Evolutionary conservation across 2,113 vertebrate genomes (phyloP).

Genomic region (Cavia aperea): DNA sequence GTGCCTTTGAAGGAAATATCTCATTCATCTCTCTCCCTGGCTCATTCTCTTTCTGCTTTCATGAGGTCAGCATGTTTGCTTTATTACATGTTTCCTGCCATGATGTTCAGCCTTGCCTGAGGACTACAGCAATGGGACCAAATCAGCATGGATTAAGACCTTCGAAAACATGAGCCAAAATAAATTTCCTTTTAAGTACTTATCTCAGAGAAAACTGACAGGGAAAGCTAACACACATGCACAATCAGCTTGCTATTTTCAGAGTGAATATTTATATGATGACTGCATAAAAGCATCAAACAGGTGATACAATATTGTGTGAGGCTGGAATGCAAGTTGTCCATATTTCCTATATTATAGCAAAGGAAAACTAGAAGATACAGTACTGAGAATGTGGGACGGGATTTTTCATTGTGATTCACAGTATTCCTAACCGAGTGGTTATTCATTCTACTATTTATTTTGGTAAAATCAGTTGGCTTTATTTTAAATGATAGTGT

Average conservation of each 20-base stretch:
- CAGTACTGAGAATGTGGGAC: not conserved
- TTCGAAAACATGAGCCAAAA: not conserved
- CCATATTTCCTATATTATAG: not conserved
- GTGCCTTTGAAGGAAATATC: not conserved
- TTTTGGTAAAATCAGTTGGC: not conserved
- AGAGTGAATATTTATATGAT: not conserved
- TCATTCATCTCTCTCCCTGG: not conserved
- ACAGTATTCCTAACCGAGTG: not conserved
- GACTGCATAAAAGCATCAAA: not conserved
- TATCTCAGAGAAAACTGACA: not conserved
- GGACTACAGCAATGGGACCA: not conserved
- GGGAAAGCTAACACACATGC: too few relatives aligned
- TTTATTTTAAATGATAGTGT: conserved; percentile 6
- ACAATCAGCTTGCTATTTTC: not conserved
- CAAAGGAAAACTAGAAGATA: not conserved
- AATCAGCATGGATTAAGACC: not conserved
- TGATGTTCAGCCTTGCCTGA: not conserved
- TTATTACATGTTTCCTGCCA: not conserved
- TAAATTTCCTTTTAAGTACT: not conserved
- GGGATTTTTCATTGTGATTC: not conserved
- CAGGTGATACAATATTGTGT: too few relatives aligned
- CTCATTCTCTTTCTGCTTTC: not conserved
- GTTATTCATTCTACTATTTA: not conserved
- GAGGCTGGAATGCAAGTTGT: not conserved
- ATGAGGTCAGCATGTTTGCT: not conserved